Conservation (phyloP, 2,888 invertebrate species). For the Erebia palarica region DNA sequence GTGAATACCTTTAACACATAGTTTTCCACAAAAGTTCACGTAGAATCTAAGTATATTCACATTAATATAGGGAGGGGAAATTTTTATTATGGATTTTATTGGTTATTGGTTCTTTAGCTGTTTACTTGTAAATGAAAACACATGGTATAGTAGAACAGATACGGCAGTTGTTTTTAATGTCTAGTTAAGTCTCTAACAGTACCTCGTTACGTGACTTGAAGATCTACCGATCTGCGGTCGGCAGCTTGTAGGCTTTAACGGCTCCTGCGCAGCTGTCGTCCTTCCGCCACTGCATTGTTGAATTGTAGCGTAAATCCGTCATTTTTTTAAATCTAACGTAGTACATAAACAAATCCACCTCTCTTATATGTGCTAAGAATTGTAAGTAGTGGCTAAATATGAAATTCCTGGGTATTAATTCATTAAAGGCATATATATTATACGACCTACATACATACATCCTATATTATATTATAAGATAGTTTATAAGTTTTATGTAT, state of each 20-base stretch:
- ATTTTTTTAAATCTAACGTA: conserved; percentile 3
- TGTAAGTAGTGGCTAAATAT: no score
- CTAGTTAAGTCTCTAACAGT: conserved; percentile 52
- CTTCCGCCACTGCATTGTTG: conserved; percentile 51
- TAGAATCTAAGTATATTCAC: no score
- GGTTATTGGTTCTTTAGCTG: not conserved
- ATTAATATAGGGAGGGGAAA: no score
- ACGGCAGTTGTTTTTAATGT: conserved; percentile 1
- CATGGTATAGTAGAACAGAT: not conserved
- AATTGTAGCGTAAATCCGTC: conserved; percentile 11
- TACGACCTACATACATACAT: no score
- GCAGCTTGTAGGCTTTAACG: conserved; percentile 44
- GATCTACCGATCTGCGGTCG: conserved; percentile 55
- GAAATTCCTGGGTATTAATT: no score
- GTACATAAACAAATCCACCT: not conserved
- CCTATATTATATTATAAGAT: no score
- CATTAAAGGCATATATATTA: no score
- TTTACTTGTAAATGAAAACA: not conserved
- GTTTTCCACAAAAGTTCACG: no score
- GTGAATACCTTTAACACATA: no score
- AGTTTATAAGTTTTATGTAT: no score
- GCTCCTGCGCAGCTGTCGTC: conserved; percentile 56
- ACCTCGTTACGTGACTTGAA: conserved; percentile 64
- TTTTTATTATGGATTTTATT: not conserved
- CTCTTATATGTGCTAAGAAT: no score